A percentile compares a stretch with the other conserved stretches of the same genome.
These are phyloP conservation scores for Calliphora vicina DNA, from an alignment of 1,140 invertebrate genomes.

Conservation along the genomic window DNA sequence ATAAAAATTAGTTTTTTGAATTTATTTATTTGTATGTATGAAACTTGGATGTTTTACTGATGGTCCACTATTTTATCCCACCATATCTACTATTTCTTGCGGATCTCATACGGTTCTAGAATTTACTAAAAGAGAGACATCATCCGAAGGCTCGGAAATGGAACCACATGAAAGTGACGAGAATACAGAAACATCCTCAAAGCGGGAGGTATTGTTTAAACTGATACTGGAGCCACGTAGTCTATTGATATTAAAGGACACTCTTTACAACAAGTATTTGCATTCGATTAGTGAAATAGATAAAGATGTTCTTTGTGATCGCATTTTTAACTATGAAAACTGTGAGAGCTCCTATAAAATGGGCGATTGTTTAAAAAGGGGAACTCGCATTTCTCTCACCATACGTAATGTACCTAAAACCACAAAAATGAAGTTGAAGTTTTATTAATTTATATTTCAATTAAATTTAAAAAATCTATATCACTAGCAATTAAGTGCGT, in stretches of 20 bases:
- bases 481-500: neutral
- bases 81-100: conserved; percentile 90
- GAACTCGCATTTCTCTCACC: conserved; percentile 86
- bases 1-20: no score
- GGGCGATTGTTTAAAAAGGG: conserved; percentile 69
- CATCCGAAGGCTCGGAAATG: conserved; percentile 38
- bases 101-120: conserved; percentile 90
- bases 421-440: conserved; percentile 31
- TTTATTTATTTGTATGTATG: no score
- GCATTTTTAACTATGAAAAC: conserved; percentile 74
- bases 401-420: conserved; percentile 76
- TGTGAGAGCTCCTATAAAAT: conserved; percentile 68
- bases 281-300: conserved; percentile 86
- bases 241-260: conserved; percentile 83
- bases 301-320: conserved; percentile 74
- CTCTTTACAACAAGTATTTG: conserved; percentile 84
- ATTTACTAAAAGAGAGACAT: conserved; percentile 72
- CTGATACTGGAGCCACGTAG: conserved; percentile 88
- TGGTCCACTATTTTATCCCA: conserved; percentile 92
- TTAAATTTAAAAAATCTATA: neutral
- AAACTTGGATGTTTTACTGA: no score
- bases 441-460: no score
- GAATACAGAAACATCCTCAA: neutral
- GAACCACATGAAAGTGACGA: no score
- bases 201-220: conserved; percentile 64